These are phyloP conservation scores for Nasonovia ribisnigri DNA, from an alignment of 2,888 invertebrate genomes.

Conservation along the genomic window DNA sequence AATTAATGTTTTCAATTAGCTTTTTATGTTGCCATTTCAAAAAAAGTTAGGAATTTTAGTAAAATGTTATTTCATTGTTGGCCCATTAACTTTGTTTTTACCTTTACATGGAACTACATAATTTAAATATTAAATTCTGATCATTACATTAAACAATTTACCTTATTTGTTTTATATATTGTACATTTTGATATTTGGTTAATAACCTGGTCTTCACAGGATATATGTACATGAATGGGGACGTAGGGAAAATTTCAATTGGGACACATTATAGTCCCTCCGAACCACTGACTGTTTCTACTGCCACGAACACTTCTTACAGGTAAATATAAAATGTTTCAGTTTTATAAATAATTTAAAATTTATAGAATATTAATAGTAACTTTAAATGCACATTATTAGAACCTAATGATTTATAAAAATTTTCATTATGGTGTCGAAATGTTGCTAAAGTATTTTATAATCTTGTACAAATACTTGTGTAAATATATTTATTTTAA, in stretches of 20 bases:
- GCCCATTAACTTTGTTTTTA: neutral
- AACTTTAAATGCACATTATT: slow-evolving; percentile 51
- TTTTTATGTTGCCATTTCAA: neutral
- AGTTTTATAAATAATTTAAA: neutral
- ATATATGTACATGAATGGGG: slow-evolving; percentile 87
- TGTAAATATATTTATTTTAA: slow-evolving; percentile 27
- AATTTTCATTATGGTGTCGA: slow-evolving; percentile 55
- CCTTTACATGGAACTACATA: neutral
- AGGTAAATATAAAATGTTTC: slow-evolving; percentile 67
- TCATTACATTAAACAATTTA: neutral
- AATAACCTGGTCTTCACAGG: slow-evolving; percentile 72
- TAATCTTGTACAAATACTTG: slow-evolving; percentile 36
- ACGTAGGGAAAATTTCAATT: slow-evolving; percentile 82
- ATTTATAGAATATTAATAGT: neutral
- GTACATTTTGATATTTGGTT: neutral
- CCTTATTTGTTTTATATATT: neutral
- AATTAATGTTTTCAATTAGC: neutral
- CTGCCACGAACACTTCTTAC: slow-evolving; percentile 70
- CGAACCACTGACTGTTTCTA: slow-evolving; percentile 74
- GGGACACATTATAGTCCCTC: slow-evolving; percentile 80
- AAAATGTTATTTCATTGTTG: neutral
- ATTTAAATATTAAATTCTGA: neutral
- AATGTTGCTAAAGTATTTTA: slow-evolving; percentile 51
- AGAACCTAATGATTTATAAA: slow-evolving; percentile 48
- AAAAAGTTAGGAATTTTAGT: neutral